Percentiles rank a stretch among this genome's conserved stretches.
Conservation (phyloP, 1,140 invertebrate species). For the Berghia stephanieae region DNA sequence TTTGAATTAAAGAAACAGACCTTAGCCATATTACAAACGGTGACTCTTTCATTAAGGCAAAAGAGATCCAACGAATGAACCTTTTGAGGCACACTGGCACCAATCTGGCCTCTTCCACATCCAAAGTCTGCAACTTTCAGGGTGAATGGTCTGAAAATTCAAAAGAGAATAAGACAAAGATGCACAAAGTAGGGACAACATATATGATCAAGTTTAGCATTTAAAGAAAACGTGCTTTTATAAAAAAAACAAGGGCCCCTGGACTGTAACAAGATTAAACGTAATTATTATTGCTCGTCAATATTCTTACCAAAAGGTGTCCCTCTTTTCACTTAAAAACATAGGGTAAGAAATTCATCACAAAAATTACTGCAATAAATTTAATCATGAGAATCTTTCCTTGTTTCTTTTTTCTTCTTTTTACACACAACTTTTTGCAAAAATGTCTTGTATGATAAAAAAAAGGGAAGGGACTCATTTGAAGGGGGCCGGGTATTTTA, state of each 20-base stretch:
- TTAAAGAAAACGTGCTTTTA: no score
- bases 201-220: not conserved
- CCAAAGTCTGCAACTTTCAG: constrained; percentile 87
- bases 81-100: constrained; percentile 76
- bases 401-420: no score
- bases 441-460: no score
- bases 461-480: no score
- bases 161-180: not conserved
- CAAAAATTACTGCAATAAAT: no score
- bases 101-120: constrained; percentile 90
- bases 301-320: not conserved
- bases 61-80: constrained; percentile 95
- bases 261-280: no score
- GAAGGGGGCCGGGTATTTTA: no score
- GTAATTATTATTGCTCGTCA: not conserved
- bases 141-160: constrained; percentile 67
- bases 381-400: no score
- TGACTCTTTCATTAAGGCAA: constrained; percentile 79
- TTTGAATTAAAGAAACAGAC: constrained; percentile 61
- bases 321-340: not conserved
- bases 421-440: no score
- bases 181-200: not conserved
- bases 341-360: not conserved
- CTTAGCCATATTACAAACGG: constrained; percentile 88
- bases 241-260: no score